Percentiles rank a stretch among this genome's conserved stretches.
phyloP scores from a whole-genome alignment of 2,888 invertebrate species.

The Cheilosia grossa region DNA sequence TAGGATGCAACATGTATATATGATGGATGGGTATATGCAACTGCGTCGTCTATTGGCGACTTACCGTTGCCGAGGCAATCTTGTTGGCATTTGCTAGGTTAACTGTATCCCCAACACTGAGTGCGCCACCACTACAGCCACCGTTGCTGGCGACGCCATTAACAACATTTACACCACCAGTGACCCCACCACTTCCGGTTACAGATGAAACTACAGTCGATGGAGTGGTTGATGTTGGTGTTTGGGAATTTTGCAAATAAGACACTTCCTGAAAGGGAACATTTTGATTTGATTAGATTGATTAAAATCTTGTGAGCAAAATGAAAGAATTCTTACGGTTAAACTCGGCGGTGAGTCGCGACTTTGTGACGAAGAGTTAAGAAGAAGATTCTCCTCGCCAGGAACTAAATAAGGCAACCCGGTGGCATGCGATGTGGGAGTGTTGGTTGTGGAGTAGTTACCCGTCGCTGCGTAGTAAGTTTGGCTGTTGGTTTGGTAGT shows the following conservation, averaged over 20 bases:
- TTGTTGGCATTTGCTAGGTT: constrained; percentile 84
- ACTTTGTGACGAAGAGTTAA: constrained; percentile 84
- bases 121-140: constrained; percentile 77
- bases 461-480: constrained; percentile 87
- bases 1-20: constrained; percentile 12
- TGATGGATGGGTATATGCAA: constrained; percentile 16
- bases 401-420: constrained; percentile 87
- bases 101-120: constrained; percentile 78
- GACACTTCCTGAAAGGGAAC: constrained; percentile 80
- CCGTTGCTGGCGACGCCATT: constrained; percentile 72
- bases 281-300: constrained; percentile 23
- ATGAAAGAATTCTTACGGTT: constrained; percentile 84
- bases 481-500: constrained; percentile 83
- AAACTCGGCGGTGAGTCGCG: constrained; percentile 88
- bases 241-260: constrained; percentile 83
- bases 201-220: constrained; percentile 83
- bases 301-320: not conserved
- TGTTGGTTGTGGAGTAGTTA: constrained; percentile 85
- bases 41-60: constrained; percentile 77
- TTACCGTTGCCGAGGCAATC: constrained; percentile 96
- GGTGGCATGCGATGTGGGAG: constrained; percentile 83
- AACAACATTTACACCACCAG: constrained; percentile 77
- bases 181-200: constrained; percentile 87
- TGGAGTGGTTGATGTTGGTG: constrained; percentile 84
- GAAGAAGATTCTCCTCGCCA: constrained; percentile 87